phyloP scores from a whole-genome alignment of 2,113 vertebrate genomes.

The Poeciliopsis turrubarensis region DNA sequence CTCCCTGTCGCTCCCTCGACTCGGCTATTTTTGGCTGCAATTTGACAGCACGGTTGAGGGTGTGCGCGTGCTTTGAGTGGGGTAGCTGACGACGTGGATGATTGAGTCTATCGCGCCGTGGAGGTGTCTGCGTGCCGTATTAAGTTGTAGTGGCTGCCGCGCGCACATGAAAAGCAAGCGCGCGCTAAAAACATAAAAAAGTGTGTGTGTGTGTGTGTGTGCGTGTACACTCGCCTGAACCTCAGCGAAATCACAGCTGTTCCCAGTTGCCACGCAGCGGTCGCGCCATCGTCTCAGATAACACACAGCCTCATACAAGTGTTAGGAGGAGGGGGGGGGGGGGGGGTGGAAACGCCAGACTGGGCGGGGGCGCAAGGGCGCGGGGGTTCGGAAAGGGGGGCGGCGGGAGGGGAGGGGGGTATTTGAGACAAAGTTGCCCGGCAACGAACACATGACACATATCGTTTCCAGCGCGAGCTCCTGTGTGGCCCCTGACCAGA shows the following conservation, averaged over 20 bases:
- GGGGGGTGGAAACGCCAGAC: constrained; percentile 55
- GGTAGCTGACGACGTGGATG: constrained; percentile 40
- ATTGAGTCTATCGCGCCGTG: constrained; percentile 60
- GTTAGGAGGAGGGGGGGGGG: not conserved
- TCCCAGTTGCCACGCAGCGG: constrained; percentile 68
- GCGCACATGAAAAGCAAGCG: constrained; percentile 42
- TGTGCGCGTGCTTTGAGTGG: not conserved
- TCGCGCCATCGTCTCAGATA: constrained; percentile 64
- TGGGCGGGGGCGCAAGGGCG: constrained; percentile 75
- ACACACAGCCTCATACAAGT: constrained; percentile 35
- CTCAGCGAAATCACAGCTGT: constrained; percentile 70
- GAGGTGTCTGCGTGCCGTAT: constrained; percentile 60
- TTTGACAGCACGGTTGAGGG: constrained; percentile 55
- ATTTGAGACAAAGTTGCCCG: constrained; percentile 67
- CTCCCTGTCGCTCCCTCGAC: constrained; percentile 42
- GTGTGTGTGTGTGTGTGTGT: not conserved
- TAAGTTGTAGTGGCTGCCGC: constrained; percentile 52
- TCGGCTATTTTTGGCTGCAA: constrained; percentile 57
- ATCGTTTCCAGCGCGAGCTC: constrained; percentile 15
- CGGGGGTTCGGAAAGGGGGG: constrained; percentile 2
- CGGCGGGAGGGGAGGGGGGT: not conserved
- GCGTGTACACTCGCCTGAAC: constrained; percentile 3
- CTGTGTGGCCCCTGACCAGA: constrained; percentile 13
- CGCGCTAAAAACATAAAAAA: not conserved
- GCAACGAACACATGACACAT: constrained; percentile 55